phyloP scores from a whole-genome alignment of 2,797 vertebrate species.

The Pangasius krempfi region DNA sequence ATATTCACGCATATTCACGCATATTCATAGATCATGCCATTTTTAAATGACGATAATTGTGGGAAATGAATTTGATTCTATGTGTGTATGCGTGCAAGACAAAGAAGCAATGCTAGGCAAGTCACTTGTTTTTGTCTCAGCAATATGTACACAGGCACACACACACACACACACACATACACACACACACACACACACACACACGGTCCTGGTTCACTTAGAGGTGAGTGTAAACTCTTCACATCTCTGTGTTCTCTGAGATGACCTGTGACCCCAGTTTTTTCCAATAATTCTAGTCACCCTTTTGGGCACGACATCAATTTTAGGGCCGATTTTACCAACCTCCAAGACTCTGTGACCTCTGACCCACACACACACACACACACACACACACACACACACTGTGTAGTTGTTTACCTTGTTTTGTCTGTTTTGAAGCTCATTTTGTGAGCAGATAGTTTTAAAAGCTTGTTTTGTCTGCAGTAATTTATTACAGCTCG shows the following conservation, averaged over 20 bases:
- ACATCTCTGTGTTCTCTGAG: conserved; percentile 30
- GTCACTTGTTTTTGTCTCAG: neutral
- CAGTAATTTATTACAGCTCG: neutral
- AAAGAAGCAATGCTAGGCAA: neutral
- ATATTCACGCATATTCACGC: neutral
- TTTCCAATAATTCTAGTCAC: conserved; percentile 39
- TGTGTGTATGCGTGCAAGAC: neutral
- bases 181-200: conserved; percentile 26
- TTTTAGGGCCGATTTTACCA: conserved; percentile 25
- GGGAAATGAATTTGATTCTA: neutral
- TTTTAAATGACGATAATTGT: neutral
- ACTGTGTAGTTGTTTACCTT: neutral
- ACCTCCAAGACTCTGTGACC: conserved; percentile 46
- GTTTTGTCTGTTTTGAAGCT: neutral
- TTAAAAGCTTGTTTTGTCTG: neutral
- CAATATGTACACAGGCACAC: neutral
- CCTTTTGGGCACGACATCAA: conserved; percentile 37
- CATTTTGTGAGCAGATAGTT: neutral
- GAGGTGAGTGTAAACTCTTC: conserved; percentile 53
- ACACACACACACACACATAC: conserved; percentile 9
- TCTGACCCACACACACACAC: conserved; percentile 14
- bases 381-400: neutral
- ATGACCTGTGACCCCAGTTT: conserved; percentile 40
- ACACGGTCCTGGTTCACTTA: conserved; percentile 43
- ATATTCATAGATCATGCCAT: neutral